Evolutionary conservation across 2,888 invertebrate species (phyloP).

Genomic region (Papilio elwesi): DNA sequence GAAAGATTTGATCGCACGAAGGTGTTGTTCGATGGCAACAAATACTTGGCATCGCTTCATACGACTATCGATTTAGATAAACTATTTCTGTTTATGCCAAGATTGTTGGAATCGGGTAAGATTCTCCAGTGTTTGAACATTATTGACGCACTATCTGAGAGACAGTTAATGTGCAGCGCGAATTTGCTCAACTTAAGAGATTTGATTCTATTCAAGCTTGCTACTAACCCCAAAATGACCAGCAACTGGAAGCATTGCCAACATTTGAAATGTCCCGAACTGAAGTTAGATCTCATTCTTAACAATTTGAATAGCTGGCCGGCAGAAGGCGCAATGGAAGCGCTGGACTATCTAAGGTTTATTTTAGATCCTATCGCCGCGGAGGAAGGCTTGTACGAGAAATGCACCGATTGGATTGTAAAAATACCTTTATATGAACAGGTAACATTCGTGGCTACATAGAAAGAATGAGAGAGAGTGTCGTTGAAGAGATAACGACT

Average conservation of each 20-base stretch:
- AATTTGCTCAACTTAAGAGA: constrained; percentile 84
- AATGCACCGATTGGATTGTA: constrained; percentile 83
- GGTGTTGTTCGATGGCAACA: constrained; percentile 82
- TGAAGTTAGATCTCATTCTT: constrained; percentile 80
- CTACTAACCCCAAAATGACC: constrained; percentile 76
- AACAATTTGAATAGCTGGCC: constrained; percentile 84
- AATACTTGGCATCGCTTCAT: constrained; percentile 84
- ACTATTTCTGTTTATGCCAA: constrained; percentile 80
- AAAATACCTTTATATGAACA: constrained; percentile 86
- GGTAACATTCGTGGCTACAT: constrained; percentile 59
- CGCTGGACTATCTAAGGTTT: constrained; percentile 79
- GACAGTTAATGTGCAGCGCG: constrained; percentile 75
- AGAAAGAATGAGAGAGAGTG: background rate
- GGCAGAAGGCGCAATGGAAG: constrained; percentile 80
- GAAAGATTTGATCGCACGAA: constrained; percentile 81
- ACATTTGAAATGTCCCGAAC: constrained; percentile 76
- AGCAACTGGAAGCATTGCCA: constrained; percentile 81
- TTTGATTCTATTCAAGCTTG: constrained; percentile 83
- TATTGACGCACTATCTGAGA: constrained; percentile 84
- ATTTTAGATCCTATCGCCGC: constrained; percentile 67
- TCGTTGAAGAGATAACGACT: background rate
- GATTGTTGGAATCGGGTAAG: constrained; percentile 71
- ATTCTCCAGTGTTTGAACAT: constrained; percentile 80
- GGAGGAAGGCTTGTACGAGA: constrained; percentile 70
- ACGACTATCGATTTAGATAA: constrained; percentile 81